These are phyloP conservation scores for Parnassius smintheus DNA, from an alignment of 2,888 invertebrate species.

Conservation along the genomic window DNA sequence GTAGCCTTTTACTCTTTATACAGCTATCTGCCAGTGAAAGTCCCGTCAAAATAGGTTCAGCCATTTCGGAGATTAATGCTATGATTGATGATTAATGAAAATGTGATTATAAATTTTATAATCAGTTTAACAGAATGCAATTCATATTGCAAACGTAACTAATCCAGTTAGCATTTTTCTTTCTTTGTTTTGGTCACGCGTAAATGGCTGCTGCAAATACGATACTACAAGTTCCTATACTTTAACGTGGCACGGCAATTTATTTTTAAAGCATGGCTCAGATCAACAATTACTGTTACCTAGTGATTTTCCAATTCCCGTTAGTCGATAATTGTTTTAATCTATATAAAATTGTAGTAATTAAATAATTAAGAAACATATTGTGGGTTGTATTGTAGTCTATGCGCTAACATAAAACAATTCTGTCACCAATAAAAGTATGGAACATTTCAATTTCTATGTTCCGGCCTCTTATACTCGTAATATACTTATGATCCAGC, in stretches of 20 bases:
- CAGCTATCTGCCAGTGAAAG: too few species aligned
- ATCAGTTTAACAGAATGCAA: conserved; percentile 21
- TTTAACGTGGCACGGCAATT: neutral
- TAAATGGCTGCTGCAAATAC: conserved; percentile 4
- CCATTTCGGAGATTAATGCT: too few species aligned
- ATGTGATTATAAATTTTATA: too few species aligned
- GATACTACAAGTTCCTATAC: conserved; percentile 1
- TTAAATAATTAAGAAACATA: conserved; percentile 27
- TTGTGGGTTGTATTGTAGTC: too few species aligned
- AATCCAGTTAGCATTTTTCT: conserved; percentile 18
- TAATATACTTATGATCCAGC: too few species aligned
- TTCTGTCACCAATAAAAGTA: conserved; percentile 1
- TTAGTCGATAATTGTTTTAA: conserved; percentile 10
- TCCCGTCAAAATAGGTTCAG: too few species aligned
- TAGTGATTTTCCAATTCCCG: conserved; percentile 30
- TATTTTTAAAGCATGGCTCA: neutral
- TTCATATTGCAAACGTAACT: conserved; percentile 16
- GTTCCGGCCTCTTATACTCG: too few species aligned
- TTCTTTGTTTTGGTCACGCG: conserved; percentile 15
- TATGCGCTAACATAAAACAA: conserved; percentile 9
- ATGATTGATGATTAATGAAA: too few species aligned
- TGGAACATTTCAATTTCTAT: too few species aligned
- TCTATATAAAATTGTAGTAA: conserved; percentile 7
- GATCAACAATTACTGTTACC: conserved; percentile 17
- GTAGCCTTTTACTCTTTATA: too few species aligned